Evolutionary conservation across 2,113 vertebrate genomes (phyloP), one percentile per base, ranked within the genome.

Genomic region (Chlorocebus sabaeus): DNA sequence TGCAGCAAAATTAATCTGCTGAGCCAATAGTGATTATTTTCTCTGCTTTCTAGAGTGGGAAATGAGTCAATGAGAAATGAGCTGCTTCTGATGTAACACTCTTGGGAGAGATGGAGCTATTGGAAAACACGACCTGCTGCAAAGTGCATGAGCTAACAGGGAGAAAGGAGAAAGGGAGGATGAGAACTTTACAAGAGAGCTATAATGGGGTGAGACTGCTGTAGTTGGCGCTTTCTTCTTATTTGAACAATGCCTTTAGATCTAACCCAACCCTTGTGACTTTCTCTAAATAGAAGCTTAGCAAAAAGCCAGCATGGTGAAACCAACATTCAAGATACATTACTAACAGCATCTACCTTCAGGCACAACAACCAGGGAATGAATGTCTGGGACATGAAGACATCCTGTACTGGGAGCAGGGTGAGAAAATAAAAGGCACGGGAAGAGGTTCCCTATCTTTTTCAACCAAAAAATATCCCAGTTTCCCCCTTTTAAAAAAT

Each of bases 211-310:
- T 61, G 48, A 64, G 20, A 55, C 22, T 57, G 50, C 7, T 85
- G 48, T 8, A 85, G 61, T 50, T n/a, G 35, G 38, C 64, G 40
- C 17, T 59, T 40, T 64, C 32, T 96, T 81, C 32, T 72, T 50
- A 4, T 67, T 11, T 50, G 68, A 43, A 38, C 38, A 89, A 59
- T n/a, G 43, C 17, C 61, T 59, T 80, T 30, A 13, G 48, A 76
- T 50, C 50, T 30, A 80, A 45, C 32, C 9, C 45, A 16, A 68
- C 6, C n/a, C 52, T 32, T 55, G 76, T 23, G 50, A 72, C 79
- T 73, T 72, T 96, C 59, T 87, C 52, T 92, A 70, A 82, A 73
- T 40, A 93, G 73, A 82, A 72, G 40, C 14, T 86, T 89, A 82
- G 68, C 17, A 57, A n/a, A 84, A 48, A 79, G 18, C 12, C 38